Evolutionary conservation across 1,140 invertebrate genomes (phyloP).

Genomic region (Drosophila kurseongensis): DNA sequence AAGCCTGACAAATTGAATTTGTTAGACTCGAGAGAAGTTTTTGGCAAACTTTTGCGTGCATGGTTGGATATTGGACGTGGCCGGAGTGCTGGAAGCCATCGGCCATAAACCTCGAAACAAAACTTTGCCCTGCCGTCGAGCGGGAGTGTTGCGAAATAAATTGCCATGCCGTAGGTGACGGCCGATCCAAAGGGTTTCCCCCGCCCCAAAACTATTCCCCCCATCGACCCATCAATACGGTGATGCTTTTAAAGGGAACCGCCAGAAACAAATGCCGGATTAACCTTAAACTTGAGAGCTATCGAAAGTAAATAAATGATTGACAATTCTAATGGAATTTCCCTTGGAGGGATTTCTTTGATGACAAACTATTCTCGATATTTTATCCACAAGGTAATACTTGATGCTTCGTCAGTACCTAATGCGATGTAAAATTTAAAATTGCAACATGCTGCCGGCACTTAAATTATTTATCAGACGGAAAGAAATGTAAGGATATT

Average conservation of each 20-base stretch:
- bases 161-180: constrained; percentile 57
- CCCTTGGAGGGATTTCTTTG: background rate
- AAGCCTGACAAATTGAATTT: constrained; percentile 81
- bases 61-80: constrained; percentile 71
- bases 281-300: constrained; percentile 22
- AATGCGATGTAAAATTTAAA: background rate
- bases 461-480: too few relatives aligned
- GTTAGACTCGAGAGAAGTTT: constrained; percentile 76
- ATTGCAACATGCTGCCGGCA: background rate
- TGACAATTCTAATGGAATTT: constrained; percentile 4
- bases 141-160: constrained; percentile 72
- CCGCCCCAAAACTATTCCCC: constrained; percentile 14
- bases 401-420: background rate
- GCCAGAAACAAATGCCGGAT: constrained; percentile 30
- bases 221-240: constrained; percentile 34
- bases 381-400: constrained; percentile 19
- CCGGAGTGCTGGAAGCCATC: constrained; percentile 39
- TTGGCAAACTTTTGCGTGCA: constrained; percentile 75
- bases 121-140: constrained; percentile 51
- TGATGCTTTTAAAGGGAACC: constrained; percentile 17
- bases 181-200: constrained; percentile 33
- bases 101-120: constrained; percentile 56
- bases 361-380: constrained; percentile 4
- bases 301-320: constrained; percentile 33
- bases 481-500: too few relatives aligned